These are phyloP conservation scores for Drosophila nigromelanica DNA, from an alignment of 1,140 invertebrate species.

Conservation along the genomic window DNA sequence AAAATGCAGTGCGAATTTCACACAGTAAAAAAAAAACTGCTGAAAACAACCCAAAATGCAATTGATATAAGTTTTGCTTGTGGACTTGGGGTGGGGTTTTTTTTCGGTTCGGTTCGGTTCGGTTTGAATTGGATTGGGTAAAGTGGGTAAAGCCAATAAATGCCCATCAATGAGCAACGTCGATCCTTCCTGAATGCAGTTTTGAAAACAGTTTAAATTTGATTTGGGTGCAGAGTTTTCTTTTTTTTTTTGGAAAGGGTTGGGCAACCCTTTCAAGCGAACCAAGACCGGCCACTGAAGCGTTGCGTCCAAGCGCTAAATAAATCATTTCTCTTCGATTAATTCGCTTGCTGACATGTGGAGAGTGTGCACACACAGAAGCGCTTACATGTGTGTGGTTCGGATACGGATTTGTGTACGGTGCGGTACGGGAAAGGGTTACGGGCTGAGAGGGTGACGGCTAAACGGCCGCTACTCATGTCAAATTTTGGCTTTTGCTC, in stretches of 20 bases:
- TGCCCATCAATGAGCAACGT: constrained; percentile 69
- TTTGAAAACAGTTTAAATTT: constrained; percentile 82
- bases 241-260: constrained; percentile 14
- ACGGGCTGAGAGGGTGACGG: constrained; percentile 50
- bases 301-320: constrained; percentile 75
- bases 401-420: neutral
- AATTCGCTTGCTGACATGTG: constrained; percentile 84
- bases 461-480: constrained; percentile 79
- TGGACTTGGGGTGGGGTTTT: neutral
- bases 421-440: constrained; percentile 48
- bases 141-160: constrained; percentile 61
- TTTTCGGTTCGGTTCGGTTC: neutral
- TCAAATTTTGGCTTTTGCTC: constrained; percentile 84
- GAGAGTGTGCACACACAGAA: constrained; percentile 41
- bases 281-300: constrained; percentile 58
- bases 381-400: constrained; percentile 33
- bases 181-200: constrained; percentile 58
- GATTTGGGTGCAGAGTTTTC: constrained; percentile 66
- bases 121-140: constrained; percentile 12
- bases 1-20: constrained; percentile 67
- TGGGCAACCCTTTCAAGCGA: constrained; percentile 57
- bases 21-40: constrained; percentile 44
- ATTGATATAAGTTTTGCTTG: constrained; percentile 10
- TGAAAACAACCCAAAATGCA: constrained; percentile 50
- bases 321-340: constrained; percentile 84